phyloP scores from a whole-genome alignment of 2,888 invertebrate genomes.

The Pammene aurita region DNA sequence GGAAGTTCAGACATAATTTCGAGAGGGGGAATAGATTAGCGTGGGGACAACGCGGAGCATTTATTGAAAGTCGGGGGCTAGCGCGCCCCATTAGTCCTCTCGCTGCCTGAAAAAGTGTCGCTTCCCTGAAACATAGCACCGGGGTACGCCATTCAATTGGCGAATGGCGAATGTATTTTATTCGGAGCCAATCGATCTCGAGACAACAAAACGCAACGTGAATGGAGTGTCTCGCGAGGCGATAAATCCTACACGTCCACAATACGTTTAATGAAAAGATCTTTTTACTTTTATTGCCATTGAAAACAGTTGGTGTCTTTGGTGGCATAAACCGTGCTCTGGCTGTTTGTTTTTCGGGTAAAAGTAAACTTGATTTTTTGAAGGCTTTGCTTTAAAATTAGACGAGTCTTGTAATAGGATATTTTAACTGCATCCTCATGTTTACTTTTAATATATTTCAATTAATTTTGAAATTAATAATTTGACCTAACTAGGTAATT shows the following conservation, averaged over 20 bases:
- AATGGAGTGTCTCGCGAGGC: conserved; percentile 77
- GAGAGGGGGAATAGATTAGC: conserved; percentile 63
- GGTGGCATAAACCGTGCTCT: conserved; percentile 13
- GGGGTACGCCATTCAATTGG: conserved; percentile 76
- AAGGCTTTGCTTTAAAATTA: not conserved
- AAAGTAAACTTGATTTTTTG: not conserved
- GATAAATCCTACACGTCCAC: conserved; percentile 75
- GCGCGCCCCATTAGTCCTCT: conserved; percentile 77
- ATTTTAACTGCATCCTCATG: no score
- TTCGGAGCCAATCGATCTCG: conserved; percentile 78
- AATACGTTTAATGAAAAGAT: conserved; percentile 80
- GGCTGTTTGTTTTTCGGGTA: conserved; percentile 16
- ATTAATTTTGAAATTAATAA: no score
- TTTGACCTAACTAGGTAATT: no score
- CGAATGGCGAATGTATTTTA: conserved; percentile 79
- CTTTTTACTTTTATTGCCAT: conserved; percentile 71
- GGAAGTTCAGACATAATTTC: conserved; percentile 44
- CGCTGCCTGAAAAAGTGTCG: conserved; percentile 78
- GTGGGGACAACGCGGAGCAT: conserved; percentile 59
- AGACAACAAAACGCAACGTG: conserved; percentile 77
- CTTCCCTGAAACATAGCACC: conserved; percentile 76
- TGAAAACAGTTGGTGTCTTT: conserved; percentile 47
- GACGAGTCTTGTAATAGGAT: not conserved
- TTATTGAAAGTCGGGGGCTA: conserved; percentile 77
- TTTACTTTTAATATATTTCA: no score